phyloP scores from a whole-genome alignment of 2,888 invertebrate species.

The Stratiomys singularior region DNA sequence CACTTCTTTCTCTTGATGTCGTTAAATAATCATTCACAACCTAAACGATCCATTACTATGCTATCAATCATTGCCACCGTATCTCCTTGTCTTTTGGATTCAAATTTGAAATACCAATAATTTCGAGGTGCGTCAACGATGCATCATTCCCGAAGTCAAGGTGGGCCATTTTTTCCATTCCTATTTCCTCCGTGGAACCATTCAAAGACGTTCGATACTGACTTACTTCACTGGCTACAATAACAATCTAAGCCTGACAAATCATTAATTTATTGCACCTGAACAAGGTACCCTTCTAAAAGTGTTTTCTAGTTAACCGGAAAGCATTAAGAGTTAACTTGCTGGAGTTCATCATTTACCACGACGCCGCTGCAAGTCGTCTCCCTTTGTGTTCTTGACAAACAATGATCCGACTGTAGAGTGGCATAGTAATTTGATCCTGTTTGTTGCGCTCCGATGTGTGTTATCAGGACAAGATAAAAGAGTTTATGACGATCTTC shows the following conservation, averaged over 20 bases:
- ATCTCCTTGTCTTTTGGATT: neutral
- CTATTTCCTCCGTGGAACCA: too few relatives aligned
- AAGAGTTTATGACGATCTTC: constrained; percentile 4
- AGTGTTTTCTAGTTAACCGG: constrained; percentile 17
- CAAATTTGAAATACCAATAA: neutral
- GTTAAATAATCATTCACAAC: too few relatives aligned
- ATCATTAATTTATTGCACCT: constrained; percentile 29
- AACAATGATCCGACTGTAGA: neutral
- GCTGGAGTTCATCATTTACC: neutral
- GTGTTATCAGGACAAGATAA: neutral
- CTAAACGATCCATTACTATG: too few relatives aligned
- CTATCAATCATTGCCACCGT: constrained; percentile 13
- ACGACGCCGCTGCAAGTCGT: neutral
- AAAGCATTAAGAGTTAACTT: neutral
- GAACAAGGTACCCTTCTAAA: neutral
- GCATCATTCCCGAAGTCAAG: constrained; percentile 6
- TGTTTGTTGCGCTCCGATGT: neutral
- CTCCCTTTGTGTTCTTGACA: neutral
- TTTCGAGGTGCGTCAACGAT: constrained; percentile 22
- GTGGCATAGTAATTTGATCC: constrained; percentile 8
- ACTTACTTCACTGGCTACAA: neutral
- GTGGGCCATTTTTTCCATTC: neutral
- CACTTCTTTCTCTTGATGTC: too few relatives aligned
- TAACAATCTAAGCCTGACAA: neutral
- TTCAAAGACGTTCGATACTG: neutral